A percentile compares a stretch with the other conserved stretches of the same genome.
Conservation (phyloP, 2,113 vertebrate species). For the Gasterosteus aculeatus region DNA sequence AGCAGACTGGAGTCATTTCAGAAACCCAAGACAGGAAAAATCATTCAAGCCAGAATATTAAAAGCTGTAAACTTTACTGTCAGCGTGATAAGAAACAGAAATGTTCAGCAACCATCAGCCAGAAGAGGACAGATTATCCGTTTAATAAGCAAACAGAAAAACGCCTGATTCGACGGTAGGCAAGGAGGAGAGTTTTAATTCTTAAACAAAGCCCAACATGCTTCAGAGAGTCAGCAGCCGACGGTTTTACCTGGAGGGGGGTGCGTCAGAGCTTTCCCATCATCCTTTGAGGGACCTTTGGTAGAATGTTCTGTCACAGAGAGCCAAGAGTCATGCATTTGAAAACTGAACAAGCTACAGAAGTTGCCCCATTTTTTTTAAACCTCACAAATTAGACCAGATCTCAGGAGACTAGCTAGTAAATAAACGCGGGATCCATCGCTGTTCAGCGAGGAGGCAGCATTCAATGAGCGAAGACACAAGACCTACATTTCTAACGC, state of each 20-base stretch:
- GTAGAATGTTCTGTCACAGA: slow-evolving; percentile 65
- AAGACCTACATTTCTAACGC: slow-evolving; percentile 3
- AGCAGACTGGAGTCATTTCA: neutral
- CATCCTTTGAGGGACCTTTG: slow-evolving; percentile 66
- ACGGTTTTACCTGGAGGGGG: slow-evolving; percentile 70
- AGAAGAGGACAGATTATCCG: neutral
- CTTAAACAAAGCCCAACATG: slow-evolving; percentile 19
- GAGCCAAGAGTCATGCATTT: slow-evolving; percentile 54
- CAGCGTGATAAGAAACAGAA: neutral
- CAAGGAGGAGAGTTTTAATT: neutral
- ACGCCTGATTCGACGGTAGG: neutral
- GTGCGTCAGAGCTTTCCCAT: slow-evolving; percentile 53
- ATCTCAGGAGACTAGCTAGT: slow-evolving; percentile 45
- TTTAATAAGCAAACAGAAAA: slow-evolving; percentile 5
- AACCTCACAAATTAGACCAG: slow-evolving; percentile 47
- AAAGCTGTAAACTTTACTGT: neutral
- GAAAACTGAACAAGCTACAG: neutral
- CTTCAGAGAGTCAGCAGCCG: slow-evolving; percentile 3
- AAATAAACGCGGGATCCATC: slow-evolving; percentile 22
- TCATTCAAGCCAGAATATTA: neutral
- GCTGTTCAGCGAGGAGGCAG: neutral
- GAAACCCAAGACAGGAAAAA: neutral
- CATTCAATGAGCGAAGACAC: neutral
- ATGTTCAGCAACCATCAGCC: neutral
- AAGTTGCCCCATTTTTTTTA: slow-evolving; percentile 23